These are phyloP conservation scores for Podocnemis expansa DNA, from an alignment of 2,113 vertebrate genomes.

Conservation along the genomic window DNA sequence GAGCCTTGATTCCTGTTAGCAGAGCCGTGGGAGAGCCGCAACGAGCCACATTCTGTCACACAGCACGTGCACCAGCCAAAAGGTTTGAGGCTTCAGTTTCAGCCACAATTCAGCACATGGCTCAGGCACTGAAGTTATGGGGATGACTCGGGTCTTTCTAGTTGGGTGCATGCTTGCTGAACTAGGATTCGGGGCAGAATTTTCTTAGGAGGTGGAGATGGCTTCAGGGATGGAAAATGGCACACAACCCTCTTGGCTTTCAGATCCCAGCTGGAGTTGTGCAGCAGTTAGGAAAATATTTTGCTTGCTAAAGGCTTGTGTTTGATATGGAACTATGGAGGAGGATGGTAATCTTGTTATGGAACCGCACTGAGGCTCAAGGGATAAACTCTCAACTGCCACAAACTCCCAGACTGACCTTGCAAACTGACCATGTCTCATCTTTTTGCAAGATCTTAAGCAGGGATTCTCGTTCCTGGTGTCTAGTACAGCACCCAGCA, in stretches of 20 bases:
- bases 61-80: background rate
- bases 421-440: background rate
- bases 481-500: background rate
- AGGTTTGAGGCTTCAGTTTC: background rate
- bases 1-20: constrained; percentile 46
- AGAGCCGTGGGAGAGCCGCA: constrained; percentile 28
- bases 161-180: background rate
- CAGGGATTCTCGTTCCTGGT: too few relatives aligned
- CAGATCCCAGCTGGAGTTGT: background rate
- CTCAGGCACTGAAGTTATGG: background rate
- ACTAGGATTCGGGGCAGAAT: background rate
- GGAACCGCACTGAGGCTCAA: background rate
- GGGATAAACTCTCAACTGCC: background rate
- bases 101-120: background rate
- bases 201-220: too few relatives aligned
- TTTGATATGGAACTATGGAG: background rate
- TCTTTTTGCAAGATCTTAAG: background rate
- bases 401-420: background rate
- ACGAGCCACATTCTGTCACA: background rate
- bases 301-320: background rate
- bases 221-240: background rate
- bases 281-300: background rate
- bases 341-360: background rate
- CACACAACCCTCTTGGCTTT: background rate
- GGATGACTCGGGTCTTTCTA: background rate